Conservation (phyloP, 2,113 vertebrate genomes). For the Silurus meridionalis region DNA sequence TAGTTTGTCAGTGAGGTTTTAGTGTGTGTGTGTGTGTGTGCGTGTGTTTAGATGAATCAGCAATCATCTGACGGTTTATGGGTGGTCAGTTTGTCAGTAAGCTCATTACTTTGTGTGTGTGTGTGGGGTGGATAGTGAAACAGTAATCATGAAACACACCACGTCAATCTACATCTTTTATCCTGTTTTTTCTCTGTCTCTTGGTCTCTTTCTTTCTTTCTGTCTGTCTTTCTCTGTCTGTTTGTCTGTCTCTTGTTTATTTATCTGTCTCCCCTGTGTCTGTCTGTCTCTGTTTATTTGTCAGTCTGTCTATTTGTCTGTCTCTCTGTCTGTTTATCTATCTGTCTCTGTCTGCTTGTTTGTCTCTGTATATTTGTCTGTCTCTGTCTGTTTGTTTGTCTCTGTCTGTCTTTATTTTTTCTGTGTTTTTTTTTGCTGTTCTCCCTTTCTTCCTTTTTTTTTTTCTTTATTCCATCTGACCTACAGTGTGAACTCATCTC, state of each 20-base stretch:
- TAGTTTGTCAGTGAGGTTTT: conserved; percentile 7
- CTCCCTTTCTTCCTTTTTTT: background rate
- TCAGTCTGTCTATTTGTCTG: background rate
- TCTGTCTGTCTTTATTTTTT: conserved; percentile 40
- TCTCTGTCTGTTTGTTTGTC: conserved; percentile 24
- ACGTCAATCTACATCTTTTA: conserved; percentile 55
- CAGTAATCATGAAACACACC: conserved; percentile 42
- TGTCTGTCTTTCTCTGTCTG: background rate
- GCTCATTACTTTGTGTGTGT: background rate
- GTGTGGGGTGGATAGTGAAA: background rate
- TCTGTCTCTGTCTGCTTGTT: conserved; percentile 3
- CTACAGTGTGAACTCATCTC: conserved; percentile 44
- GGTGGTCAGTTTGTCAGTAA: conserved; percentile 9
- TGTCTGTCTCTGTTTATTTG: conserved; percentile 40
- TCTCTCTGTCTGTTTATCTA: conserved; percentile 26
- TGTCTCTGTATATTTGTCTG: background rate
- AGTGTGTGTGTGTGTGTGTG: background rate
- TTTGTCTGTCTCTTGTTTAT: conserved; percentile 16
- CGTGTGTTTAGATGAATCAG: background rate
- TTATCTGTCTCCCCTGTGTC: background rate
- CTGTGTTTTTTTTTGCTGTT: background rate
- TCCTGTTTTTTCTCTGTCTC: background rate
- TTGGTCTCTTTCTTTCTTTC: conserved; percentile 40
- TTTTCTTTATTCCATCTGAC: conserved; percentile 40
- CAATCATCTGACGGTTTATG: background rate